Evolutionary conservation across 2,888 invertebrate species (phyloP), one percentile per base, ranked within the genome.

Genomic region (Rhagium mordax): DNA sequence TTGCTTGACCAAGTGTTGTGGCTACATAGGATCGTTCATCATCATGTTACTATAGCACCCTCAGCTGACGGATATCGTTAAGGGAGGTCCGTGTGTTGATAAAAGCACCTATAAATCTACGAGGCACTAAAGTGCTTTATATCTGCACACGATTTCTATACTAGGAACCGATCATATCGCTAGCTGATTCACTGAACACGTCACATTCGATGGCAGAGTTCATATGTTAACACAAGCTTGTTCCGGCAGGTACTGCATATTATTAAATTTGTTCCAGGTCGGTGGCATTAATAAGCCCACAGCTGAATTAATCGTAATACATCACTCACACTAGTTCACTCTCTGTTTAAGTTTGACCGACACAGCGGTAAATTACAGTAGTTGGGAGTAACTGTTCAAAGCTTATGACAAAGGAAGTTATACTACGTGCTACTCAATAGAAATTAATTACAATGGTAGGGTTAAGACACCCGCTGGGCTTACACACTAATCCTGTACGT

Each of bases 51-150:
- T 41, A 70, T 66, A 74, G 71, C 62, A 71, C 67, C 78, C 78
- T 81, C 74, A 75, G 78, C 82, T 84, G 85, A 84, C 84, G 85
- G 85, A 84, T 84, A 83, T 85, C 84, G 85, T 85, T 85, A 85
- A 84, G 83, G 84, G 85, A 84, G 83, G 84, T 82, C 82, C 78
- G 81, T 81, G 81, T 82, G 81, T 84, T 83, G 85, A 86, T 86
- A 86, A 86, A 86, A 86, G 85, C 85, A 81, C 75, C 82, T 84
- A 85, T 86, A 86, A 86, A 86, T 86, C 85, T 84, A 79, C 74
- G 76, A 74, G 76, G 79, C 82, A 83, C 83, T 82, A 84, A 84
- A 85, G 84, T 85, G 84, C 83, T 84, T 84, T 83, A 84, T 84
- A 80, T 83, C 83, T 83, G 83, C 84, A 82, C 83, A 83, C 83